Base-by-base conservation (phyloP, 2,888 invertebrate genomes). In the Athrips mouffetella region DNA sequence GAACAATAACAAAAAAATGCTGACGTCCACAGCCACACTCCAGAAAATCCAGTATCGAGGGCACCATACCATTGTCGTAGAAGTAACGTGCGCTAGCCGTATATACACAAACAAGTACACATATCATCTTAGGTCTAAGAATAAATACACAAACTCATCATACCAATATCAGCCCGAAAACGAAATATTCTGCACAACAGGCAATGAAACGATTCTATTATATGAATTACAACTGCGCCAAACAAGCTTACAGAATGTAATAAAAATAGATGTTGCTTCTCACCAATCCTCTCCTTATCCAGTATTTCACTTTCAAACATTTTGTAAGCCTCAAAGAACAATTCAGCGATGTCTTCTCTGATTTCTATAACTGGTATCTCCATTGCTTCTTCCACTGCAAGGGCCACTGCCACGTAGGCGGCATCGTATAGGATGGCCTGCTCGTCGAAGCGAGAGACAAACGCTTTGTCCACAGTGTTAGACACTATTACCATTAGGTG, bases 371-470 rank as follows among this genome's bases (percentile, higher is more conserved):
- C 84, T 0, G 87, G 81, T 47, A 85, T 67, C 52, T 88, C 87
- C 87, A 88, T 87, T 0, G 85, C 83, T 21, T 65, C 56, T 57
- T 88, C 87, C 0, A 86, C 82, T 1, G 74, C 75, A 21, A 73
- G 78, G 46, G 48, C 55, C 0, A 88, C 57, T 50, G 82, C 83
- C 1, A 86, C 78, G 44, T 80, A 87, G 0, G 85, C 85, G 0
- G 78, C 79, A 50, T 88, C 87, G 47, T 80, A 87, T 3, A 64
- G 65, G 0, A 87, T 47, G 0, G 59, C 51, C 1, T 31, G 30
- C 0, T 87, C 84, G 37, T 79, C 72, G 0, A 83, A 73, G 29
- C 68, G 71, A 0, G 58, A 49, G 47, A 51, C 84, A 4, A 84
- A 68, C 0, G 81, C 86, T 53, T 87, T 87, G 49, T 87, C 83